Conservation (phyloP, 2,888 invertebrate genomes). For the Brachyptera putata region DNA sequence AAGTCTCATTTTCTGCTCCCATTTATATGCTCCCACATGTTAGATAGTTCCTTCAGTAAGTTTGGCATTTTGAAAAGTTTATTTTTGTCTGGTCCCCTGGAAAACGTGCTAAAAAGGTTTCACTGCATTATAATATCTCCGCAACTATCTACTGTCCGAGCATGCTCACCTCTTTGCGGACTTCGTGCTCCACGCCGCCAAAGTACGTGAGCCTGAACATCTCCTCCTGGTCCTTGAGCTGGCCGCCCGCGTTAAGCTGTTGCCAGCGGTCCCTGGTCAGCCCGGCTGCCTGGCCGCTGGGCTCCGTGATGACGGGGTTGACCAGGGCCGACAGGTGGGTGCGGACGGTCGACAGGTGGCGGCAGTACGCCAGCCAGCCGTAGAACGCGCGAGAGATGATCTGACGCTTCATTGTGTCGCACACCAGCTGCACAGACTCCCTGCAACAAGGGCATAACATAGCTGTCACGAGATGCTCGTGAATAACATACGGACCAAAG, state of each 20-base stretch:
- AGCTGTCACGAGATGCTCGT: too few species aligned
- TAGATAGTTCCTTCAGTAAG: too few species aligned
- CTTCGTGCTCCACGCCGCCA: conserved; percentile 77
- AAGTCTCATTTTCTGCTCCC: too few species aligned
- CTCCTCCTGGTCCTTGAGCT: conserved; percentile 59
- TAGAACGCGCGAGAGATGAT: conserved; percentile 94
- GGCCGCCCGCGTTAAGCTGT: conserved; percentile 53
- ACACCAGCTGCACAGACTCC: conserved; percentile 66
- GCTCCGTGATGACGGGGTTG: conserved; percentile 63
- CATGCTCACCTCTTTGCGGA: conserved; percentile 58
- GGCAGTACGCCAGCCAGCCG: conserved; percentile 92
- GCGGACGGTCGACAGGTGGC: conserved; percentile 86
- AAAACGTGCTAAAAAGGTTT: too few species aligned
- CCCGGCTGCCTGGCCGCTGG: conserved; percentile 46
- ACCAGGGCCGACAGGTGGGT: conserved; percentile 89
- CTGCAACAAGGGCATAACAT: conserved; percentile 39
- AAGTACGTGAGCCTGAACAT: conserved; percentile 81
- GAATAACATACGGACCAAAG: too few species aligned
- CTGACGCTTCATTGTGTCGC: conserved; percentile 91
- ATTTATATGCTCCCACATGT: too few species aligned
- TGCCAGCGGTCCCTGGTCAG: conserved; percentile 75
- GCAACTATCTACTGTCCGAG: too few species aligned
- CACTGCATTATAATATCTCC: too few species aligned
- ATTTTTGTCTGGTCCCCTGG: too few species aligned
- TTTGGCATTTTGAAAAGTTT: too few species aligned